A percentile compares a stretch with the other conserved stretches of the same genome.
phyloP scores from a whole-genome alignment of 1,140 invertebrate species.

The Pinna nobilis region DNA sequence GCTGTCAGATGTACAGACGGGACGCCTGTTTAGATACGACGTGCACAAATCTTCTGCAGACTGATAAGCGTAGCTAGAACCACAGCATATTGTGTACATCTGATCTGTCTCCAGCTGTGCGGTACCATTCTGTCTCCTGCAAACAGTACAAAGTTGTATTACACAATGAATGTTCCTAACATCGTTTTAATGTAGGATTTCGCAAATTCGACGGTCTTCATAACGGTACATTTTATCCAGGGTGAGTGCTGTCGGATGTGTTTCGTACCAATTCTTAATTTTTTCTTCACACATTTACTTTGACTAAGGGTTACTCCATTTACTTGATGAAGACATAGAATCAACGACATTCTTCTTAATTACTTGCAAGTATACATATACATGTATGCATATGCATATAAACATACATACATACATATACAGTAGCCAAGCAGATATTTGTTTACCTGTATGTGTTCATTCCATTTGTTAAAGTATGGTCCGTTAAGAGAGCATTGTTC shows the following conservation, averaged over 20 bases:
- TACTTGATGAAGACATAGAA: too few relatives aligned
- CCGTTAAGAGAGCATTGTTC: conserved; percentile 1
- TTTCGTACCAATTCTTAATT: too few relatives aligned
- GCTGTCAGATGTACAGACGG: conserved; percentile 1
- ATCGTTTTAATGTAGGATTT: too few relatives aligned
- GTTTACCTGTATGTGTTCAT: conserved; percentile 18
- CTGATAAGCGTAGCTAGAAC: neutral
- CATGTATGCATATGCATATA: neutral
- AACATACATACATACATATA: neutral
- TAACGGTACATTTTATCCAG: too few relatives aligned
- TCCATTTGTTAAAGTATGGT: conserved; percentile 3
- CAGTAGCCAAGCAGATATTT: too few relatives aligned
- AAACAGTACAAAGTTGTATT: neutral
- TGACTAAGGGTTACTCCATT: too few relatives aligned
- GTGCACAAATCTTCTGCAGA: neutral
- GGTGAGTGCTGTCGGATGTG: too few relatives aligned
- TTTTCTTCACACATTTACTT: too few relatives aligned
- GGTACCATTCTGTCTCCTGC: neutral
- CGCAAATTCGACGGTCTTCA: too few relatives aligned
- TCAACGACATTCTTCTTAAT: too few relatives aligned
- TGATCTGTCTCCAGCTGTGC: neutral
- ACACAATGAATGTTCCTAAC: too few relatives aligned
- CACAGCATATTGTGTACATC: neutral
- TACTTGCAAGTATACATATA: too few relatives aligned
- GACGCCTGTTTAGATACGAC: neutral